These are phyloP conservation scores for Meghimatium bilineatum DNA, from an alignment of 2,888 invertebrate species.

Conservation along the genomic window DNA sequence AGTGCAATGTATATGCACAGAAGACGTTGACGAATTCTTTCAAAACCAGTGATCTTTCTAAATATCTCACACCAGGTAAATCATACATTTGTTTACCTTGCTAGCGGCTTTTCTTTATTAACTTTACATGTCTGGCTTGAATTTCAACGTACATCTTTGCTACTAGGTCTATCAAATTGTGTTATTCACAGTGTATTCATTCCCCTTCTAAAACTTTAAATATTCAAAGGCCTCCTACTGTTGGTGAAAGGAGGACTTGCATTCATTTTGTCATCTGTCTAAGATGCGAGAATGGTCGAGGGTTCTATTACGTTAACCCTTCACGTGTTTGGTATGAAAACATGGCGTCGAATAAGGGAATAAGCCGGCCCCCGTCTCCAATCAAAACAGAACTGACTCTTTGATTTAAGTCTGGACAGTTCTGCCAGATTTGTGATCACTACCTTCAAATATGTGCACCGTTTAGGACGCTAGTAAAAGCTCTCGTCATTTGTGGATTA, in stretches of 20 bases:
- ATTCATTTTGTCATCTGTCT: neutral
- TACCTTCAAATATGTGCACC: neutral
- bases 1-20: neutral
- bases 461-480: neutral
- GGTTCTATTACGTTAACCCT: constrained; percentile 41
- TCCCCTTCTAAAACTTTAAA: constrained; percentile 10
- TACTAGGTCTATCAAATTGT: neutral
- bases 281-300: constrained; percentile 1
- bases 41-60: neutral
- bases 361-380: constrained; percentile 14
- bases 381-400: constrained; percentile 26
- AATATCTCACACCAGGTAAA: neutral
- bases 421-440: constrained; percentile 22
- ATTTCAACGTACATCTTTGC: neutral
- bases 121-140: neutral
- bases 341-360: constrained; percentile 38
- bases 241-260: neutral
- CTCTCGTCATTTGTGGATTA: neutral
- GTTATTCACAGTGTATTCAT: neutral
- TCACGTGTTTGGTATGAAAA: constrained; percentile 40
- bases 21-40: neutral
- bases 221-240: constrained; percentile 16
- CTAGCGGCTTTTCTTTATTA: neutral
- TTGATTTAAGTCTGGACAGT: constrained; percentile 38
- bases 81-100: neutral